Base-by-base conservation (phyloP, 2,888 invertebrate species). In the Sinopyrophorus schimmeli region DNA sequence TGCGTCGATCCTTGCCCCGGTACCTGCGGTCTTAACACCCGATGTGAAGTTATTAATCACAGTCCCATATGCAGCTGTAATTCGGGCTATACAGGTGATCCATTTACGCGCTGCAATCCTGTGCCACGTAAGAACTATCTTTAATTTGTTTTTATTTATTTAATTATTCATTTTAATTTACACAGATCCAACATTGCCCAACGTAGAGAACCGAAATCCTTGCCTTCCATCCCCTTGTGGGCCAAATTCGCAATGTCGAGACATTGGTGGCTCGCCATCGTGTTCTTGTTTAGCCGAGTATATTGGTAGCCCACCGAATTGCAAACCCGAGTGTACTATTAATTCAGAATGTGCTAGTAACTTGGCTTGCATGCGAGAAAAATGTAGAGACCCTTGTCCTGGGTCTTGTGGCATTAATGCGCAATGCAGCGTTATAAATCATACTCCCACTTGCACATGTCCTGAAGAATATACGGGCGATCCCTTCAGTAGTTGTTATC, bases 181-280 rank as follows among this genome's bases (percentile, higher is more conserved):
- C 1, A 21, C 27, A 41, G 27, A 14, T 64, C 57, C 55, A 64
- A 57, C 57, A 63, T 64, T 65, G 9, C 61, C 59, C 21, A 51
- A 55, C 23, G 57, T 54, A 26, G 55, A 77, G 28, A 37, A 44
- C 41, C 69, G 69, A 34, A 78, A 81, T 59, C 84, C 83, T 2
- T 87, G 86, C 59, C 73, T 80, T 27, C 90, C 90, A 43, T 84
- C 87, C 18, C 89, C 89, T 0, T 90, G 90, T 64, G 90, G 90
- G 9, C 81, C 88, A 3, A 87, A 89, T 67, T 84, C 87, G 57
- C 79, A 85, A 65, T 91, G 91, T 66, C 81, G 81, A 46, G 84
- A 84, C 62, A 71, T 82, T 40, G 64, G 65, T 18, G 66, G 66
- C 57, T 67, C 59, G 61, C 84, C 86, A 3, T 81, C 86, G 1